phyloP scores from a whole-genome alignment of 1,140 invertebrate species.

The Melitaea cinxia region DNA sequence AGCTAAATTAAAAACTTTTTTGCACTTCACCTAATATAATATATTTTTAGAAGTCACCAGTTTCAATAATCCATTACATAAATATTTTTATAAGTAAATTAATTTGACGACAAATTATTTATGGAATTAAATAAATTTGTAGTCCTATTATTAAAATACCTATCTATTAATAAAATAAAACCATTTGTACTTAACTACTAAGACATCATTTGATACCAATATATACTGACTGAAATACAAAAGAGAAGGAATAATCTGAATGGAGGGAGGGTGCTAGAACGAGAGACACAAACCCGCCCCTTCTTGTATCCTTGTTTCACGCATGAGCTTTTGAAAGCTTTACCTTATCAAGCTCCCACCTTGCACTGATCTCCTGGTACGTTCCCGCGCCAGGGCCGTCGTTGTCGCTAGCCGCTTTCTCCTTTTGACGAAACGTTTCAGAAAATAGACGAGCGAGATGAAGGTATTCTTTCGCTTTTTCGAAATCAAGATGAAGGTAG shows the following conservation, averaged over 20 bases:
- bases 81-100: too few relatives aligned
- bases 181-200: too few relatives aligned
- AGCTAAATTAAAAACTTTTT: too few relatives aligned
- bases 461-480: slow-evolving; percentile 4
- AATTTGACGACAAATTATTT: too few relatives aligned
- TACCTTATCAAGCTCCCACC: slow-evolving; percentile 40
- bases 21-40: too few relatives aligned
- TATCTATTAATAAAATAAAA: too few relatives aligned
- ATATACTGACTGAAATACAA: background rate
- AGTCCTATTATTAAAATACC: too few relatives aligned
- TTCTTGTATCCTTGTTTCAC: slow-evolving; percentile 55
- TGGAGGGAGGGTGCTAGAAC: slow-evolving; percentile 37
- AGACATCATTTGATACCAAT: too few relatives aligned
- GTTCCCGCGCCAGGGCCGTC: slow-evolving; percentile 74
- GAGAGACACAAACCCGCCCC: slow-evolving; percentile 40
- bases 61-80: too few relatives aligned
- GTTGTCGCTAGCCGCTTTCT: slow-evolving; percentile 78
- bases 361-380: slow-evolving; percentile 70
- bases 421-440: slow-evolving; percentile 67
- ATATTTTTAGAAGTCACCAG: too few relatives aligned
- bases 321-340: slow-evolving; percentile 68
- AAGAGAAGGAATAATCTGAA: background rate
- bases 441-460: slow-evolving; percentile 40
- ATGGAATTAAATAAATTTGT: too few relatives aligned
- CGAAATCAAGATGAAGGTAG: background rate